Evolutionary conservation across 1,140 invertebrate species (phyloP), one percentile per base, ranked within the genome.

Genomic region (Drosophila sulfurigaster): DNA sequence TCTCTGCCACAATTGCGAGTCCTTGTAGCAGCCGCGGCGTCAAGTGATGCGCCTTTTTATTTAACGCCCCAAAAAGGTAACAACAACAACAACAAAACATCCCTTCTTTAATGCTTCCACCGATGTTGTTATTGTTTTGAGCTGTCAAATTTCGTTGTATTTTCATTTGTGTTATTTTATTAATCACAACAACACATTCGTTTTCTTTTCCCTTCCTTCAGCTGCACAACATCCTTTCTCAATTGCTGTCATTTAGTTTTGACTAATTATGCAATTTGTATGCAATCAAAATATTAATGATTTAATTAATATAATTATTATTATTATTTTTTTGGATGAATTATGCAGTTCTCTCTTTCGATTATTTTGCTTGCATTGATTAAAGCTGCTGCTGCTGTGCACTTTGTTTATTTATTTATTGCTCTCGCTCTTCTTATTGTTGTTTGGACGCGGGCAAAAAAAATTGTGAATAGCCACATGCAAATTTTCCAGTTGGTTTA

Each of bases 241-340:
- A 13, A 65, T 69, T 78, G 52, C 46, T 78, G 82, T 79, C 82
- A 87, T 82, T 86, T 86, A 79, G 67, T 64, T 80, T 88, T 88
- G 83, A 87, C 83, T 88, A 87, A 87, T 87, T 87, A 87, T 80
- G 73, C 83, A 82, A 87, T 87, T 88, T 87, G 83, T 87, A 88
- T 83, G 80, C 77, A 88, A 88, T 87, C 68, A 87, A 87, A 88
- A 88, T 80, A 87, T 88, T 88, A 82, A 83, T 88, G 88, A 49
- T 25, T 43, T 38, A 52, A 45, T 32, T 75, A 7, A 63, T 62
- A 54, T 60, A 41, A 13, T 49, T 41, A 52, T 77, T 54, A 41
- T 62, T 58, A 41, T 46, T 43, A 71, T 56, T 63, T 15, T 64
- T 71, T 20, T 65, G 20, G 38, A 51, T 67, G 52, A 67, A 69